phyloP scores from a whole-genome alignment of 1,140 invertebrate species.

The Acromyrmex charruanus region DNA sequence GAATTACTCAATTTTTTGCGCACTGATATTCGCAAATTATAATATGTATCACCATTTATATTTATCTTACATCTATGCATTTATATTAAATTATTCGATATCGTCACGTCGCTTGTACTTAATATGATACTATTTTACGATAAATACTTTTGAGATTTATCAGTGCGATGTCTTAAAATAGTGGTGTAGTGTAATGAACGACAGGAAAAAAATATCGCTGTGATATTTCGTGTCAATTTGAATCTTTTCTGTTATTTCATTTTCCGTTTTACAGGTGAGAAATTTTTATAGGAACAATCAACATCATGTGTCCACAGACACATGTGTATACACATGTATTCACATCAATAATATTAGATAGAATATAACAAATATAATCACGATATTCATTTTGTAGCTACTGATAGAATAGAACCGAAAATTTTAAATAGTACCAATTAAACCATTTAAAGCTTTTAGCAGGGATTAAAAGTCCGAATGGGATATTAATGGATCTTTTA shows the following conservation, averaged over 20 bases:
- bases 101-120: not conserved
- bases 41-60: not conserved
- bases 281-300: not conserved
- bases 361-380: not conserved
- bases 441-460: slow-evolving; percentile 45
- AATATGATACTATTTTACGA: not conserved
- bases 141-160: not conserved
- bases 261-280: not conserved
- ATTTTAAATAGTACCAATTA: slow-evolving; percentile 29
- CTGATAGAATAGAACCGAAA: not conserved
- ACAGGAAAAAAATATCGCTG: not conserved
- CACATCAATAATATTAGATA: not conserved
- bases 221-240: not conserved
- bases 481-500: slow-evolving; percentile 28
- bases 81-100: slow-evolving; percentile 6
- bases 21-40: not conserved
- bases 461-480: slow-evolving; percentile 28
- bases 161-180: not conserved
- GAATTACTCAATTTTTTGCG: not conserved
- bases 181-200: not conserved
- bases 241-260: not conserved
- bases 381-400: not conserved
- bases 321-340: not conserved
- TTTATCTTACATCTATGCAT: not conserved
- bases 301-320: not conserved